Conservation (phyloP, 1,140 invertebrate genomes). For the Monochamus saltuarius region DNA sequence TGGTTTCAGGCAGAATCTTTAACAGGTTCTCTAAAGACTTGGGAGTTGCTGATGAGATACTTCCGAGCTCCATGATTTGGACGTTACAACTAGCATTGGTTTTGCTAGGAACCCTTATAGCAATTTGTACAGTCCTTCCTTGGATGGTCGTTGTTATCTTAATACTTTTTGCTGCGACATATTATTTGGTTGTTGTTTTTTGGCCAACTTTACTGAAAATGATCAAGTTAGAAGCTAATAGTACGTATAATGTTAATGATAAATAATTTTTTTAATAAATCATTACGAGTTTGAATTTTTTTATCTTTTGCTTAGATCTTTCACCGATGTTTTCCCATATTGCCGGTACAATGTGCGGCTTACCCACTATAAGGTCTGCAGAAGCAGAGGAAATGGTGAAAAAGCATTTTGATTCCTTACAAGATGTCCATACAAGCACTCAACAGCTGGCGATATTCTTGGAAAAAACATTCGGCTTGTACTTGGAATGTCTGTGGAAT, state of each 20-base stretch:
- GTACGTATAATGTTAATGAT: conserved; percentile 41
- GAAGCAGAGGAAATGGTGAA: conserved; percentile 63
- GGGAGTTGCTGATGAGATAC: conserved; percentile 79
- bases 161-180: conserved; percentile 39
- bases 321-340: conserved; percentile 80
- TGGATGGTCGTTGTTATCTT: conserved; percentile 71
- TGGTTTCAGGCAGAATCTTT: conserved; percentile 58
- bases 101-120: conserved; percentile 51
- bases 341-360: conserved; percentile 68
- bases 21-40: conserved; percentile 79
- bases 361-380: conserved; percentile 73
- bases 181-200: conserved; percentile 72
- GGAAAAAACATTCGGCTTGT: conserved; percentile 79
- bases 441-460: conserved; percentile 77
- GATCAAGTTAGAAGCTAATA: conserved; percentile 76
- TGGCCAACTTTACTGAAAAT: conserved; percentile 80
- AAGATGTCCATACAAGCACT: conserved; percentile 71
- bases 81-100: conserved; percentile 69
- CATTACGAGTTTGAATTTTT: conserved; percentile 59
- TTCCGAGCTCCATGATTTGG: conserved; percentile 78
- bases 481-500: conserved; percentile 69
- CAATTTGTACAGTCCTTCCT: conserved; percentile 74
- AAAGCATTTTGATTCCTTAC: conserved; percentile 64
- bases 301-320: conserved; percentile 76
- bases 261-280: neutral